Evolutionary conservation across 2,113 vertebrate species (phyloP), one percentile per base, ranked within the genome.

Genomic region (Procavia capensis): DNA sequence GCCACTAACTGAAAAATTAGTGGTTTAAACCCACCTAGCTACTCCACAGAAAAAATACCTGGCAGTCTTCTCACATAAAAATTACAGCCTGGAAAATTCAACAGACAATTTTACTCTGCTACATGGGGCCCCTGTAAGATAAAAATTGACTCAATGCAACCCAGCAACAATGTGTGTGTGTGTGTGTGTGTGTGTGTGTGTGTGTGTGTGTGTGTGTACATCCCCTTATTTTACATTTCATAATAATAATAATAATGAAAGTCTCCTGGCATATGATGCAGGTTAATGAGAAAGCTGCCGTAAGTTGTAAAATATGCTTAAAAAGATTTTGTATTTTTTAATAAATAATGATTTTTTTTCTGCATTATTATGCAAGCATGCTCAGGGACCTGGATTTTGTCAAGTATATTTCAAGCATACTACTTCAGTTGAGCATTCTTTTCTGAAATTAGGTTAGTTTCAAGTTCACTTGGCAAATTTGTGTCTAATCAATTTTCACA

Each of bases 371-470:
- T 76, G 25, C 64, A 14, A 92, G 9, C 19, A 90, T 68, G 29
- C 31, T 85, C 47, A 64, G 64, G 41, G 1, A 72, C 6, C 41
- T 75, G 57, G 29, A n/a, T 94, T 78, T 94, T 85, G 86, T 81
- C 81, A 95, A 88, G 80, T 72, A 5, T 83, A 95, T 86, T 94
- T 95, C 43, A 90, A 90, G 82, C 9, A 90, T 41, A 66, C 24
- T 92, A 78, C 74, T 90, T 93, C 84, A 36, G 5, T 34, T 83
- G 50, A 90, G 79, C 50, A 86, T 7, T 2, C 22, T 84, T 83
- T 66, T 70, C 22, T 80, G 36, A 91, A 96, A 97, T 95, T 88
- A 92, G 79, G 66, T 86, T 92, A 86, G 45, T 83, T 95, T 80
- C 82, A 93, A 92, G 63, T 78, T 95, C 29, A 75, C 16, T 16